Conservation (phyloP, 2,113 vertebrate species). For the Paramisgurnus dabryanus region DNA sequence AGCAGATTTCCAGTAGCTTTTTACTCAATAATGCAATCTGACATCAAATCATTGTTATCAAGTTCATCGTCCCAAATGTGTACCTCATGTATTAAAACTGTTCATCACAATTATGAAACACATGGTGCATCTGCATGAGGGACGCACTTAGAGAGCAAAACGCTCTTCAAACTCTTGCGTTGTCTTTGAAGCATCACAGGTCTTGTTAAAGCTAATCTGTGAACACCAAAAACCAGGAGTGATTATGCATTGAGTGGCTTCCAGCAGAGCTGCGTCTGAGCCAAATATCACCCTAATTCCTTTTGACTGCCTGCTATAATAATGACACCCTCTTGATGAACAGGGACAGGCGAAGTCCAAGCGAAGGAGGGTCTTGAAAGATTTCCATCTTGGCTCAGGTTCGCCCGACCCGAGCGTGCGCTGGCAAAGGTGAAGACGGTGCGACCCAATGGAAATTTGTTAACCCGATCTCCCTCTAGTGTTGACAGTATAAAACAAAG, state of each 20-base stretch:
- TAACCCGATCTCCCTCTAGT: conserved; percentile 24
- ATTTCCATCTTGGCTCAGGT: conserved; percentile 20
- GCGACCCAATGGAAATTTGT: not conserved
- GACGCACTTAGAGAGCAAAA: too few relatives aligned
- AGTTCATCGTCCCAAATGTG: too few relatives aligned
- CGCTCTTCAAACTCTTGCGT: not conserved
- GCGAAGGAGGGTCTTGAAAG: conserved; percentile 10
- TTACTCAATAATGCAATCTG: too few relatives aligned
- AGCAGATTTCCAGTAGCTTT: too few relatives aligned
- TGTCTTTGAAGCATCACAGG: conserved; percentile 3
- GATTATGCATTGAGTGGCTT: conserved; percentile 28
- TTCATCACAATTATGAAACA: too few relatives aligned
- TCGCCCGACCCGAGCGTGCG: not conserved
- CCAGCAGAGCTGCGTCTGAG: conserved; percentile 19
- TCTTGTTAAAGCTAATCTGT: conserved; percentile 31
- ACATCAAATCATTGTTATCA: too few relatives aligned
- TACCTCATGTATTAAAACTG: too few relatives aligned
- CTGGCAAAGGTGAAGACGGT: conserved; percentile 3
- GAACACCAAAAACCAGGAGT: conserved; percentile 19
- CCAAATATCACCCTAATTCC: conserved; percentile 39
- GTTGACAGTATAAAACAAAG: conserved; percentile 17
- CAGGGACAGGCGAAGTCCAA: conserved; percentile 17
- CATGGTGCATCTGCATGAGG: too few relatives aligned
- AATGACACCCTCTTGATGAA: conserved; percentile 30
- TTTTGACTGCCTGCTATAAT: conserved; percentile 34